Evolutionary conservation across 2,113 vertebrate species (phyloP), one percentile per base, ranked within the genome.

Genomic region (Cyanoliseus patagonus): DNA sequence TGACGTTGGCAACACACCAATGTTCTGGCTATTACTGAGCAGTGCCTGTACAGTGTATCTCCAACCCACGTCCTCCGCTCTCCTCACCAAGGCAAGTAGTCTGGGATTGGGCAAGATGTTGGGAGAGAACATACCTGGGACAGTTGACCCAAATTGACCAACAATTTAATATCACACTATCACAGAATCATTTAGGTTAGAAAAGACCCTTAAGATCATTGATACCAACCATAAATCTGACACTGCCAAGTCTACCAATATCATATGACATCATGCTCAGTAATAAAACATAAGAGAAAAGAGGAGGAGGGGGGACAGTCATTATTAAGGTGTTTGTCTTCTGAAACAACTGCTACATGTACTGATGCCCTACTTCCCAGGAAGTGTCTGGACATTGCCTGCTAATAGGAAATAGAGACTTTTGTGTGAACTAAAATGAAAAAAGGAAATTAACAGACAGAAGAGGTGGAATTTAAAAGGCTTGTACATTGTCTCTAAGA

Each of bases 21-120:
- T 51, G 31, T 15, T 67, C 19, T 53, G 33, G 11, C 6, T 41
- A 8, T 63, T 1, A 0, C 9, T 59, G 13, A 74, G n/a, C 61
- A 74, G 18, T 42, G 7, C 23, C 77, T 59, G 22, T 10, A 28
- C 7, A 72, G 5, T 64, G 3, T 31, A 20, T 69, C n/a, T 79
- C 53, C 47, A 27, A 8, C 8, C 37, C 53, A 33, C 4, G 5
- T 41, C 20, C 51, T 47, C 0, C 0, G 10, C 7, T 4, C 2
- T 6, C 3, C 11, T 9, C 6, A 4, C 9, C 8, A 73, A 57
- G 16, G 5, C 4, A n/a, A 73, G 8, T 5, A 46, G 13, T 11
- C 30, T 62, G 16, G 17, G 11, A 64, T 13, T 7, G 16, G n/a
- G 31, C n/a, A 75, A n/a, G 84, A 39, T 5, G 6, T 9, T 62